Percentiles rank a stretch among this genome's conserved stretches.
Conservation (phyloP, 2,113 vertebrate species). For the Larimichthys polyactis region DNA sequence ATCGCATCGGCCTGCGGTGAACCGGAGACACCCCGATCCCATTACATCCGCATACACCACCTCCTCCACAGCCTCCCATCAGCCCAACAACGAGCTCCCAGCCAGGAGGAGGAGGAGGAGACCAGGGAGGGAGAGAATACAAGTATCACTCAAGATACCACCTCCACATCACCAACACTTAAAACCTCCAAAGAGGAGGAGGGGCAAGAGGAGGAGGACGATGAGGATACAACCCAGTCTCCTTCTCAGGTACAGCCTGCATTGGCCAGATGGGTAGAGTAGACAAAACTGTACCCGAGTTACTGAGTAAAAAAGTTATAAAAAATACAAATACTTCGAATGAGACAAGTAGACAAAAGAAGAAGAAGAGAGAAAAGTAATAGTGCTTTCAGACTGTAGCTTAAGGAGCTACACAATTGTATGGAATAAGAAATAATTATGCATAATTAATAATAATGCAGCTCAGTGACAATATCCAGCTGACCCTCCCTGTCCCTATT, state of each 20-base stretch:
- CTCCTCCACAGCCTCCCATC: slow-evolving; percentile 96
- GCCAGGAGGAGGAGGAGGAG: slow-evolving; percentile 78
- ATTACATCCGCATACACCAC: slow-evolving; percentile 97
- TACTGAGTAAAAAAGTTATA: too few relatives aligned
- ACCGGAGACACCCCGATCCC: slow-evolving; percentile 94
- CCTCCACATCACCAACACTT: slow-evolving; percentile 51
- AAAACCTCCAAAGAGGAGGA: slow-evolving; percentile 81
- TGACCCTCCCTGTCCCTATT: too few relatives aligned
- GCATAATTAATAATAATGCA: too few relatives aligned
- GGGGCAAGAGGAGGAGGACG: slow-evolving; percentile 81
- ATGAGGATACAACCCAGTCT: slow-evolving; percentile 78
- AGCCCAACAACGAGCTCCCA: slow-evolving; percentile 83
- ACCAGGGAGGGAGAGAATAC: slow-evolving; percentile 37
- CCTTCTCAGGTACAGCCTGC: slow-evolving; percentile 72
- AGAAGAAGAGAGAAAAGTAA: too few relatives aligned
- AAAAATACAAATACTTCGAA: too few relatives aligned
- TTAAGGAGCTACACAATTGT: too few relatives aligned
- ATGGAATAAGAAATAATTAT: too few relatives aligned
- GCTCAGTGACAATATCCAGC: too few relatives aligned
- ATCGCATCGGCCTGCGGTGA: slow-evolving; percentile 93
- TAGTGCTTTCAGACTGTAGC: too few relatives aligned
- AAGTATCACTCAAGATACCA: slow-evolving; percentile 31
- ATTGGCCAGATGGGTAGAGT: background rate
- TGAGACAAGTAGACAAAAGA: too few relatives aligned
- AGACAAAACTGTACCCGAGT: background rate